phyloP scores from a whole-genome alignment of 2,888 invertebrate genomes.

The Arrhopalites spinosus region DNA sequence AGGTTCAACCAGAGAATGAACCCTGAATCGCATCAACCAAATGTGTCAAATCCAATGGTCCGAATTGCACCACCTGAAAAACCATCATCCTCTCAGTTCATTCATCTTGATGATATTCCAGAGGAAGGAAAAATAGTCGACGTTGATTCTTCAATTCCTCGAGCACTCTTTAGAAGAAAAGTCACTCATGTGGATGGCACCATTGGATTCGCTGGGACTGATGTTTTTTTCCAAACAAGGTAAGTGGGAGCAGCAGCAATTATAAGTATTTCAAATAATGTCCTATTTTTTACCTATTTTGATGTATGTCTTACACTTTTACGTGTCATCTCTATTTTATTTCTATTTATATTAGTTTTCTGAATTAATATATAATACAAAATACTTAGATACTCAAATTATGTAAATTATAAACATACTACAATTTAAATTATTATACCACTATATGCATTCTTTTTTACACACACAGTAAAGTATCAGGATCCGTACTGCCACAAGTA shows the following conservation, averaged over 20 bases:
- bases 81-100: too few relatives aligned
- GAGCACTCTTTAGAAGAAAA: constrained; percentile 82
- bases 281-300: too few relatives aligned
- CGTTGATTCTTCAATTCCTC: background rate
- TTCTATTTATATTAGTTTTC: too few relatives aligned
- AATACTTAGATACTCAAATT: too few relatives aligned
- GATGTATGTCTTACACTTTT: background rate
- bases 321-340: too few relatives aligned
- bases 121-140: background rate
- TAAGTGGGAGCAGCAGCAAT: constrained; percentile 57
- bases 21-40: too few relatives aligned
- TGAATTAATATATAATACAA: too few relatives aligned
- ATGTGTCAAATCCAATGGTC: too few relatives aligned
- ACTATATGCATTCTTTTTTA: background rate
- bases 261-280: too few relatives aligned
- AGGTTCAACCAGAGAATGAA: too few relatives aligned
- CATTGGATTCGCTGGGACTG: constrained; percentile 96
- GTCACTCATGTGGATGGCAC: constrained; percentile 93
- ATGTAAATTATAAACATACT: too few relatives aligned
- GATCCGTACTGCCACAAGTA: background rate
- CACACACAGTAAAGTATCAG: constrained; percentile 23
- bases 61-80: too few relatives aligned
- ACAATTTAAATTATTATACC: background rate
- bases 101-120: background rate
- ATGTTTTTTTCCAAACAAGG: constrained; percentile 91